Percentiles rank a stretch among this genome's conserved stretches.
phyloP scores from a whole-genome alignment of 2,113 vertebrate species.

The Rhadina sibilatrix region DNA sequence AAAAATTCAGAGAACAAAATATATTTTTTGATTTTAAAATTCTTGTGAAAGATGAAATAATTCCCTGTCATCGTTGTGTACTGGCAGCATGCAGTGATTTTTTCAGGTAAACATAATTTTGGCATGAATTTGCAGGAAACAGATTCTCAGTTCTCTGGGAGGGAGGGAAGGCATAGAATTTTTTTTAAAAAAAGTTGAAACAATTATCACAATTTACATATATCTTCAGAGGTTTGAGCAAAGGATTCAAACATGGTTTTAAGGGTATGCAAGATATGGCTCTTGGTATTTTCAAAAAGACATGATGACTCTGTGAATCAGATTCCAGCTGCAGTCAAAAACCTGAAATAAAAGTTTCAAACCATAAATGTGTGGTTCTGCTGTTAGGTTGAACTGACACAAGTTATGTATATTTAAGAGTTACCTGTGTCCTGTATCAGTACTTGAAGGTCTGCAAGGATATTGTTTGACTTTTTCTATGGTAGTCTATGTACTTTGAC shows the following conservation, averaged over 20 bases:
- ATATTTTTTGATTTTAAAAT: constrained; percentile 93
- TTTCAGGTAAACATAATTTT: constrained; percentile 84
- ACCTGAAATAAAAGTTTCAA: not conserved
- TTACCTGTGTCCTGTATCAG: not conserved
- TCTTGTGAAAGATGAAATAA: constrained; percentile 82
- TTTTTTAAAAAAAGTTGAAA: not conserved
- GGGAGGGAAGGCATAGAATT: not conserved
- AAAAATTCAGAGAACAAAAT: constrained; percentile 86
- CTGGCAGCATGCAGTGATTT: constrained; percentile 96
- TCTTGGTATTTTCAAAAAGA: not conserved
- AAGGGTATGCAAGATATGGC: not conserved
- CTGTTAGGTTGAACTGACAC: not conserved
- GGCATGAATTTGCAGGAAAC: not conserved
- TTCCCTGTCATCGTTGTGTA: constrained; percentile 93
- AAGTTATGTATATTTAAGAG: not conserved
- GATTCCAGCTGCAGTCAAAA: not conserved
- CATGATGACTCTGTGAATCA: not conserved
- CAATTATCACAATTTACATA: not conserved
- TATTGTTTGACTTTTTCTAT: not conserved
- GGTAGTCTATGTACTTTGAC: not conserved
- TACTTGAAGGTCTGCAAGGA: not conserved
- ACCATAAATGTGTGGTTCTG: not conserved
- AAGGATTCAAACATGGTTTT: not conserved
- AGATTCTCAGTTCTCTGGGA: not conserved
- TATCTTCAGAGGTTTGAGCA: not conserved